Base-by-base conservation (phyloP, 2,797 vertebrate genomes). In the Hapalemur alaotrensis region DNA sequence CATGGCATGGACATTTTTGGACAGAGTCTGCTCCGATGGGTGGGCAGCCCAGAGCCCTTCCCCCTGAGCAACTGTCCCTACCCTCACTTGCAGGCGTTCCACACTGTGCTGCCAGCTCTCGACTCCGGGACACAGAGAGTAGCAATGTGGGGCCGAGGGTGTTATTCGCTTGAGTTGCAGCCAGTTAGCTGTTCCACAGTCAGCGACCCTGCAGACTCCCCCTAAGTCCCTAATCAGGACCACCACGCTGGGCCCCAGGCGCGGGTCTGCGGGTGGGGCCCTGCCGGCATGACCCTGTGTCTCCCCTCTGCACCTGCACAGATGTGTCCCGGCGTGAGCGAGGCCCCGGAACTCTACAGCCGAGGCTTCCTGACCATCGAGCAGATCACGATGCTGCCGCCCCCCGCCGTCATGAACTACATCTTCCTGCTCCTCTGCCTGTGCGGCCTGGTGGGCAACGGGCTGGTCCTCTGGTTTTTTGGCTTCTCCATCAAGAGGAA, bases 381-480 rank as follows among this genome's bases (percentile, higher is more conserved):
- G 69, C 96, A 97, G 95, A 73, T 98, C 0, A 23, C 73, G 0
- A 0, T 3, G 11, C 83, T 88, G 59, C 96, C 97, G 0, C 97
- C 97, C 0, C 98, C 97, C 0, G 95, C 95, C 0, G 0, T 97
- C 73, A 93, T 96, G 0, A 85, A 95, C 41, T 96, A 98, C 92
- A 48, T 97, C 83, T 97, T 97, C 0, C 96, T 98, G 96, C 96
- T 98, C 4, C 72, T 98, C 23, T 98, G 98, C 85, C 89, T 98
- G 9, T 97, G 97, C 0, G 98, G 98, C 91, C 96, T 98, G 91
- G 63, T 97, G 81, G 98, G 98, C 79, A 98, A 98, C 0, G 97
- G 95, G 73, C 78, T 98, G 89, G 98, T 98, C 32, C 97, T 98
- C 89, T 98, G 98, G 98, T 96, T 98, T 14, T 98, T 98, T 0